These are phyloP conservation scores for Scaptomyza flava DNA, from an alignment of 2,888 invertebrate species.

Conservation along the genomic window DNA sequence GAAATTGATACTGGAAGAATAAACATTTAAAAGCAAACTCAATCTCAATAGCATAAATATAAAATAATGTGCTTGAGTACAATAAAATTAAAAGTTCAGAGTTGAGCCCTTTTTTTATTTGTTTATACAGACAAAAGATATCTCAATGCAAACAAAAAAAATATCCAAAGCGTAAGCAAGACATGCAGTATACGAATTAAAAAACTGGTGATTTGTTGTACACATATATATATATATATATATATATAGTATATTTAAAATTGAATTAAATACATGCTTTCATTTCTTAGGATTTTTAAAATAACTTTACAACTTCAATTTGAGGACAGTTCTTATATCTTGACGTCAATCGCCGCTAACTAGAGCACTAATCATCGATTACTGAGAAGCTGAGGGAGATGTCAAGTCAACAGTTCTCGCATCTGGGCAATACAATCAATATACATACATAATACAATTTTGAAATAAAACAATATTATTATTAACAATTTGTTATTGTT, in stretches of 20 bases:
- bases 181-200: not conserved
- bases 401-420: not conserved
- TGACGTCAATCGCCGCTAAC: not conserved
- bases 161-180: not conserved
- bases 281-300: not conserved
- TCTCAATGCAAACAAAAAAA: not conserved
- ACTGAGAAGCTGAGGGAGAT: not conserved
- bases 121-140: not conserved
- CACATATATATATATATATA: not conserved
- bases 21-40: not conserved
- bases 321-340: not conserved
- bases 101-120: not conserved
- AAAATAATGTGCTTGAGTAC: not conserved
- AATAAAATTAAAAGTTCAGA: not conserved
- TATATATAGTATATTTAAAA: not conserved
- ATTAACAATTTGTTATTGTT: slow-evolving; percentile 33
- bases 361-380: not conserved
- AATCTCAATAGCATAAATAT: not conserved
- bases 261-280: not conserved
- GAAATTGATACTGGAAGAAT: not conserved
- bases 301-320: not conserved
- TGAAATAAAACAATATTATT: slow-evolving; percentile 15
- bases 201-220: not conserved
- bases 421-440: not conserved
- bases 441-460: slow-evolving; percentile 4